Evolutionary conservation across 2,113 vertebrate species (phyloP).

Genomic region (Dasyornis broadbenti): DNA sequence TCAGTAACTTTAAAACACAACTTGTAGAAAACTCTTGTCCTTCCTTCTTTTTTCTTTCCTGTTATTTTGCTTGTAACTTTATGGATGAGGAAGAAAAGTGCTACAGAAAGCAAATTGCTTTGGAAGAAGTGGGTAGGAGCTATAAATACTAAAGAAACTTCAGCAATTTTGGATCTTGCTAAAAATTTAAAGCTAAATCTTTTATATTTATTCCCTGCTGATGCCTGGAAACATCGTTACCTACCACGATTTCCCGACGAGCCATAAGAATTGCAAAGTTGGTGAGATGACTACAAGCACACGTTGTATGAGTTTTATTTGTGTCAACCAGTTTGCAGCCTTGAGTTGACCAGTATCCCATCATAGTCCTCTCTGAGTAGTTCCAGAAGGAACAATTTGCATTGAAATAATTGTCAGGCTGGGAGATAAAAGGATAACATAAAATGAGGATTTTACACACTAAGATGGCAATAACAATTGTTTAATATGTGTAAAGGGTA

Average conservation of each 20-base stretch:
- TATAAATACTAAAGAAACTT: conserved; percentile 1
- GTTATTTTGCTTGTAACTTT: background rate
- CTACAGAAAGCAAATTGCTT: background rate
- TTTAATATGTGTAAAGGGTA: conserved; percentile 64
- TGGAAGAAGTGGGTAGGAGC: background rate
- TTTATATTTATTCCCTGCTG: conserved; percentile 6
- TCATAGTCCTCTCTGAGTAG: conserved; percentile 99
- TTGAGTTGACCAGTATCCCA: conserved; percentile 99
- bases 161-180: background rate
- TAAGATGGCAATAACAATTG: conserved; percentile 60
- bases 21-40: background rate
- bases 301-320: conserved; percentile 95
- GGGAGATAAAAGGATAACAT: conserved; percentile 71
- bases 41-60: background rate
- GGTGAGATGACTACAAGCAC: conserved; percentile 95
- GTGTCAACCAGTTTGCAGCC: conserved; percentile 96
- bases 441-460: conserved; percentile 64
- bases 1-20: background rate
- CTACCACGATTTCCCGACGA: conserved; percentile 87
- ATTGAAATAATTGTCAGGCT: conserved; percentile 98
- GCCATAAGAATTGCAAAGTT: conserved; percentile 99
- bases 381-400: conserved; percentile 99
- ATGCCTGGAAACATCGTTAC: conserved; percentile 63
- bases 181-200: background rate
- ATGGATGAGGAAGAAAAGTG: background rate